phyloP scores from a whole-genome alignment of 37 sponge, comb jelly and placozoan genomes.

The Spongilla lacustris region DNA sequence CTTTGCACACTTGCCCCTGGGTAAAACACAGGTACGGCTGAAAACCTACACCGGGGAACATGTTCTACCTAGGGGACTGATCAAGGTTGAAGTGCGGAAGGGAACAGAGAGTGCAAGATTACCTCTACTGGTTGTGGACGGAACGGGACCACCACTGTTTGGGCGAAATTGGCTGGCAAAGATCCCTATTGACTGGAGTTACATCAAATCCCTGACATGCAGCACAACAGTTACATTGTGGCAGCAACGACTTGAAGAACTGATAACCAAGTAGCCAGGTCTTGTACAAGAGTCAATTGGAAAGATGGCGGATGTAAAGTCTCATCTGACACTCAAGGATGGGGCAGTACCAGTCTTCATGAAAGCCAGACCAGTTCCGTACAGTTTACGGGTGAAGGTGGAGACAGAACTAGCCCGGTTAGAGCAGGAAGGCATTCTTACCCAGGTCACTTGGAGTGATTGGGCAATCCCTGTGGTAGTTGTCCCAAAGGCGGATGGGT shows the following conservation, averaged over 20 bases:
- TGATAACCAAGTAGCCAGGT: slow-evolving; percentile 1
- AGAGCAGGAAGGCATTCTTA: slow-evolving; percentile 26
- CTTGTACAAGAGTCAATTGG: slow-evolving; percentile 4
- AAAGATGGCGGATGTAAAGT: neutral
- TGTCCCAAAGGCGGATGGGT: slow-evolving; percentile 23
- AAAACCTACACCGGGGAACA: slow-evolving; percentile 17
- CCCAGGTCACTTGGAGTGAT: slow-evolving; percentile 10
- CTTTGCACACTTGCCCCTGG: neutral
- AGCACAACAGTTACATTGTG: too few relatives aligned
- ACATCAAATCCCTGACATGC: neutral
- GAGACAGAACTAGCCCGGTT: slow-evolving; percentile 21
- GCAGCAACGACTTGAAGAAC: neutral
- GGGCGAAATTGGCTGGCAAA: slow-evolving; percentile 10
- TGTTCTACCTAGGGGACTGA: neutral
- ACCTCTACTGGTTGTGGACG: slow-evolving; percentile 8
- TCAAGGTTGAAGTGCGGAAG: neutral
- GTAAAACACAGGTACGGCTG: neutral
- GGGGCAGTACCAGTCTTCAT: slow-evolving; percentile 6
- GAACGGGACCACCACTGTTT: neutral
- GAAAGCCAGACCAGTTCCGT: slow-evolving; percentile 26
- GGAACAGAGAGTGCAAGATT: neutral
- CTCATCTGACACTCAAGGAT: neutral
- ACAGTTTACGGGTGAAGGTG: slow-evolving; percentile 26
- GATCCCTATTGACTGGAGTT: slow-evolving; percentile 4
- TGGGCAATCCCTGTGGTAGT: slow-evolving; percentile 43